A percentile compares a stretch with the other conserved stretches of the same genome.
Evolutionary conservation across 2,888 invertebrate genomes (phyloP).

Genomic region (Dryococelus australis): DNA sequence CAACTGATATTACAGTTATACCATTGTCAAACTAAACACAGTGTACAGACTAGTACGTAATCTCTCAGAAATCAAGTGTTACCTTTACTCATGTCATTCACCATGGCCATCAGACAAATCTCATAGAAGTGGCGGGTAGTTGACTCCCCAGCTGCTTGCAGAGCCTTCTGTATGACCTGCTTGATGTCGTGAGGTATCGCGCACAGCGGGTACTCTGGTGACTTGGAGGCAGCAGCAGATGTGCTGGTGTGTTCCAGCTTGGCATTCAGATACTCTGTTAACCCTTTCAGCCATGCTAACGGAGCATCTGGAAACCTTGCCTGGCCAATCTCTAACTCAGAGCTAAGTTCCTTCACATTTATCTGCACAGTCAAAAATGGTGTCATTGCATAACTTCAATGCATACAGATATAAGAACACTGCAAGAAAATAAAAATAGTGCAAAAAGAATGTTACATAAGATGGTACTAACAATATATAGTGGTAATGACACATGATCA

Average conservation of each 20-base stretch:
- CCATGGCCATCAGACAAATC: slow-evolving; percentile 72
- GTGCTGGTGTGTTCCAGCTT: slow-evolving; percentile 71
- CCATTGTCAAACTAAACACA: too few relatives aligned
- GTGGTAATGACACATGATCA: too few relatives aligned
- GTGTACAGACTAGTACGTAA: too few relatives aligned
- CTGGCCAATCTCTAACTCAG: slow-evolving; percentile 64
- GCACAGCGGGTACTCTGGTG: slow-evolving; percentile 64
- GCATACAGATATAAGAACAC: slow-evolving; percentile 31
- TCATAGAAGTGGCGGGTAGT: slow-evolving; percentile 75
- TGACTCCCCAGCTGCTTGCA: slow-evolving; percentile 68
- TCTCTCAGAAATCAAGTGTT: slow-evolving; percentile 39
- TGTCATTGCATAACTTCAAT: neutral
- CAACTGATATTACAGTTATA: too few relatives aligned
- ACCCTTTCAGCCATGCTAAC: slow-evolving; percentile 73
- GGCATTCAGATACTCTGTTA: slow-evolving; percentile 69
- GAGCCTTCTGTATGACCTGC: slow-evolving; percentile 59
- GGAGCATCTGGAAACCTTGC: slow-evolving; percentile 75
- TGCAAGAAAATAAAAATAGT: too few relatives aligned
- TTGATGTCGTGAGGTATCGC: slow-evolving; percentile 61
- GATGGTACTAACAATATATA: too few relatives aligned
- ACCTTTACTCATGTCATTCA: slow-evolving; percentile 76
- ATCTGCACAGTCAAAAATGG: slow-evolving; percentile 39
- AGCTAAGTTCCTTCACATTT: slow-evolving; percentile 42
- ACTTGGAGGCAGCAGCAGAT: slow-evolving; percentile 45
- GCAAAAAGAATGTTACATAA: too few relatives aligned